Conservation (phyloP, 2,113 vertebrate genomes). For the Tupaia chinensis region DNA sequence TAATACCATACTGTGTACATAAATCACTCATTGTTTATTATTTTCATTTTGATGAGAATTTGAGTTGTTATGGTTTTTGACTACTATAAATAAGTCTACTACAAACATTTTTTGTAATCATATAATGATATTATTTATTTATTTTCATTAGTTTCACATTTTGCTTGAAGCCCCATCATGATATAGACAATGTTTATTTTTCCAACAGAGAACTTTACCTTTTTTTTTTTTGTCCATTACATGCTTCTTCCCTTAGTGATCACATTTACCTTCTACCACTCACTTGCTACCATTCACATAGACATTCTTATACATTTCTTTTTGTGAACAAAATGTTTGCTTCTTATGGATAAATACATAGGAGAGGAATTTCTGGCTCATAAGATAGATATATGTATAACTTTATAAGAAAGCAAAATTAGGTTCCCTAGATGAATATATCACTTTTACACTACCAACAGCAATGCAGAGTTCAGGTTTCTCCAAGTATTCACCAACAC, state of each 20-base stretch:
- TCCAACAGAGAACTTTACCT: too few relatives aligned
- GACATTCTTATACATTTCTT: background rate
- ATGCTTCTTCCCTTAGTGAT: too few relatives aligned
- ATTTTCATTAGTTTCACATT: too few relatives aligned
- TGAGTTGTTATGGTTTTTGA: constrained; percentile 4
- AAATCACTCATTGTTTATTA: background rate
- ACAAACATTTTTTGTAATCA: background rate
- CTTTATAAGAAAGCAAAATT: background rate
- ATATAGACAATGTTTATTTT: too few relatives aligned
- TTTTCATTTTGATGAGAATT: constrained; percentile 5
- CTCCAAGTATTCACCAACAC: background rate
- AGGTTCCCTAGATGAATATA: too few relatives aligned
- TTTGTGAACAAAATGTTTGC: constrained; percentile 1
- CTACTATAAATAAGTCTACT: background rate
- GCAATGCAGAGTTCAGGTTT: background rate
- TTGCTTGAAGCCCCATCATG: too few relatives aligned
- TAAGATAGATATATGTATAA: background rate
- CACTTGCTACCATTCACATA: too few relatives aligned
- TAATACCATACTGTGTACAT: background rate
- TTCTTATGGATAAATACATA: background rate
- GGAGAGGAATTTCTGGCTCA: background rate
- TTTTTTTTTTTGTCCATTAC: too few relatives aligned
- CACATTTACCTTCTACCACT: too few relatives aligned
- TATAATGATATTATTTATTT: too few relatives aligned
- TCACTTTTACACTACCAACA: background rate